Evolutionary conservation across 2,113 vertebrate species (phyloP), one percentile per base, ranked within the genome.

Genomic region (Choloepus hoffmanni): DNA sequence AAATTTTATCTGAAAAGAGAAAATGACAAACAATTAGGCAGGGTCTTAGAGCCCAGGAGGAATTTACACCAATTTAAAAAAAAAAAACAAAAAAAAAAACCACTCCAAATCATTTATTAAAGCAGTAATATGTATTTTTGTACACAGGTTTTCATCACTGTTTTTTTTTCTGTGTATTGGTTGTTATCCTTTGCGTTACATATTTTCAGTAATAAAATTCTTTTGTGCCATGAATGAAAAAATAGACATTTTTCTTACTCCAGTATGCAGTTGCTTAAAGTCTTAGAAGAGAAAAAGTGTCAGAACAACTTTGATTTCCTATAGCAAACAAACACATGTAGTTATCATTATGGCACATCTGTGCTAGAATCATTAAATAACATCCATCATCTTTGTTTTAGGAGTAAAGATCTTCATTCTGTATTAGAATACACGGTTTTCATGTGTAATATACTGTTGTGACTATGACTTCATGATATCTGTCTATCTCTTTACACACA

Each of bases 201-300:
- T 77, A 67, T 95, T 95, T 77, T 94, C 77, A 92, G 33, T 67
- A 24, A 82, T 89, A 92, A 89, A 50, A 2, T 7, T 74, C 43
- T 85, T 76, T 48, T 83, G 14, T 63, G 14, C 15, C 74, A 14
- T 68, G n/a, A 92, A 78, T 85, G 28, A 88, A 94, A 92, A 11
- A 23, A 85, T 63, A 26, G 19, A 55, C 45, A 30, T 48, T 67
- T 85, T 82, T 78, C 83, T 86, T 76, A 4, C n/a, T 91, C 55
- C 33, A 74, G 23, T 72, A 9, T 90, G 30, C 6, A 93, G 33
- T 79, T 86, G n/a, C 9, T 83, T 96, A 62, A 86, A 85, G 62
- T 96, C 79, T 85, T 92, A 92, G 58, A 93, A 95, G 8, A 95
- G 65, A 48, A 65, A 87, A 89, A 77, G 63, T 58, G 3, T 73